These are phyloP conservation scores for Torymus texanus DNA, from an alignment of 2,888 invertebrate genomes.

Conservation along the genomic window DNA sequence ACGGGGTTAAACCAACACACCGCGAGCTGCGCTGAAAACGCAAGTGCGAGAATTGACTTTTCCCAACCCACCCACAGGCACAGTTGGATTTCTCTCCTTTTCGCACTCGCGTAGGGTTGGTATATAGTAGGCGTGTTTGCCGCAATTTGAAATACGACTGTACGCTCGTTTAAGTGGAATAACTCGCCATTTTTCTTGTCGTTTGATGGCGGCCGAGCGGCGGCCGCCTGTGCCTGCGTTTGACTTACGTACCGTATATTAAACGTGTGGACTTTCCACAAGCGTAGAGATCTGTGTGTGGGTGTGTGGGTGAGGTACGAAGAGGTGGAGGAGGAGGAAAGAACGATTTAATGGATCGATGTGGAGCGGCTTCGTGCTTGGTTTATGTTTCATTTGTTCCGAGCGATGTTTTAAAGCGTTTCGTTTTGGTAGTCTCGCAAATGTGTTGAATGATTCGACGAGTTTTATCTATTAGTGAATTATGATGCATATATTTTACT, in stretches of 20 bases:
- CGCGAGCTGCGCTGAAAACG: background rate
- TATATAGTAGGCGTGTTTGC: slow-evolving; percentile 5
- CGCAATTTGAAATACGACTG: slow-evolving; percentile 34
- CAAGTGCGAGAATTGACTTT: slow-evolving; percentile 34
- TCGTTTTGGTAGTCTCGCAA: no score
- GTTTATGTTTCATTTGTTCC: no score
- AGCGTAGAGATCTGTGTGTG: background rate
- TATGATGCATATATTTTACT: no score
- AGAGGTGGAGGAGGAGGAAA: background rate
- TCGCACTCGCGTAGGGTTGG: no score
- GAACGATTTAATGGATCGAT: no score
- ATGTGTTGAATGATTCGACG: no score
- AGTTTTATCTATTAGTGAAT: no score
- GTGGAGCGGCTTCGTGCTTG: no score
- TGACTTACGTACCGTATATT: slow-evolving; percentile 4
- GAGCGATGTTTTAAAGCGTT: no score
- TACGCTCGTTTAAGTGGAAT: slow-evolving; percentile 31
- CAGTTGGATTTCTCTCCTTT: no score
- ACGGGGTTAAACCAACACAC: slow-evolving; percentile 32
- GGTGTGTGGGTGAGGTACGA: background rate
- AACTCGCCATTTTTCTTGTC: slow-evolving; percentile 37
- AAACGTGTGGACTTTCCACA: background rate
- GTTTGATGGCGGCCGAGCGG: background rate
- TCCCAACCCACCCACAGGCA: background rate
- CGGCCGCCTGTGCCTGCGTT: background rate